A percentile compares a stretch with the other conserved stretches of the same genome.
These are phyloP conservation scores for Brachyptera putata DNA, from an alignment of 2,888 invertebrate genomes.

Conservation along the genomic window DNA sequence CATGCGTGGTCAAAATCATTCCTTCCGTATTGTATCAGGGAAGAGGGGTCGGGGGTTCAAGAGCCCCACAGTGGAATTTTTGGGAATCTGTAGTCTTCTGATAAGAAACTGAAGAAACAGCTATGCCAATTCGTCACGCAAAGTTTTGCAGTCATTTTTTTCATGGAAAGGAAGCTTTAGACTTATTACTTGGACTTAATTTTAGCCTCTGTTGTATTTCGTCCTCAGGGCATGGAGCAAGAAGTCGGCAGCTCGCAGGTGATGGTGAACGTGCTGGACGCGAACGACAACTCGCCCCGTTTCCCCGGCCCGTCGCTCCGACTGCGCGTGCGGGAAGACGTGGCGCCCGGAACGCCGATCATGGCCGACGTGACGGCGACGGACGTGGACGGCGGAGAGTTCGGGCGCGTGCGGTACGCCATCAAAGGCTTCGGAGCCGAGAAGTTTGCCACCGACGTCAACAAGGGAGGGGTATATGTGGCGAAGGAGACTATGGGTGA, in stretches of 20 bases:
- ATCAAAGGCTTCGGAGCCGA: constrained; percentile 76
- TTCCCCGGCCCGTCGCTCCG: constrained; percentile 56
- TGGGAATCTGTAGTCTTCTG: no score
- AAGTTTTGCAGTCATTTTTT: no score
- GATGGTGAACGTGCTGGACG: constrained; percentile 63
- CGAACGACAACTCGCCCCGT: constrained; percentile 74
- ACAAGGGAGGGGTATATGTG: constrained; percentile 64
- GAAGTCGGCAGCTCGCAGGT: constrained; percentile 57
- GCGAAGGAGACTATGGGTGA: constrained; percentile 39
- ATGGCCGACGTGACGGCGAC: constrained; percentile 62
- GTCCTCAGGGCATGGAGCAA: constrained; percentile 37
- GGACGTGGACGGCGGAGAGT: constrained; percentile 69
- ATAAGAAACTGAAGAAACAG: no score
- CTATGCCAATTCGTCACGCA: no score
- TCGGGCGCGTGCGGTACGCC: constrained; percentile 66
- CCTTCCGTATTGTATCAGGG: no score
- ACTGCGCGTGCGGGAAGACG: constrained; percentile 63
- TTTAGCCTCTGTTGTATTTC: no score
- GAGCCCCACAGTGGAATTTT: no score
- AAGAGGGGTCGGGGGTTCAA: no score
- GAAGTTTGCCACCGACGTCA: constrained; percentile 64
- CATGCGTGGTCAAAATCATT: no score
- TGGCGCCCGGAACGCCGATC: constrained; percentile 56
- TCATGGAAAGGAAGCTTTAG: no score
- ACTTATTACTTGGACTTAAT: no score